Percentiles rank a stretch among this genome's conserved stretches.
Conservation (phyloP, 1,140 invertebrate species). For the Heliconius congener region DNA sequence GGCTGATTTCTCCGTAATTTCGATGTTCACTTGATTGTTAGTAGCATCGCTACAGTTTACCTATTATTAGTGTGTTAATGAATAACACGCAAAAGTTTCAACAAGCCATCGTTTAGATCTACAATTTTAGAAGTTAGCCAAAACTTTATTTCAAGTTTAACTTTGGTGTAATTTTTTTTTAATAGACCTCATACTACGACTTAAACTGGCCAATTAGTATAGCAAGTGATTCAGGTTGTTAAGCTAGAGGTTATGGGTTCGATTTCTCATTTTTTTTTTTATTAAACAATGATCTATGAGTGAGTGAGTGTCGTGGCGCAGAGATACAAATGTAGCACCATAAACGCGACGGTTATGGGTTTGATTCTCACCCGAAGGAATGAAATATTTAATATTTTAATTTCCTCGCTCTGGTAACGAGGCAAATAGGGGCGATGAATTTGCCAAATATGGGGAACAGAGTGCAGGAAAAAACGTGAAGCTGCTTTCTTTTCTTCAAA, state of each 20-base stretch:
- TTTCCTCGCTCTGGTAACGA: no score
- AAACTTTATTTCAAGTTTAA: constrained; percentile 4
- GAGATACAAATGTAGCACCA: no score
- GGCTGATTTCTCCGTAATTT: not conserved
- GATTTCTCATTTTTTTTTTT: not conserved
- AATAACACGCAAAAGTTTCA: not conserved
- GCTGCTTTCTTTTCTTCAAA: not conserved
- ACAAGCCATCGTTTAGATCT: constrained; percentile 12
- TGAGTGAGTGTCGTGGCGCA: no score
- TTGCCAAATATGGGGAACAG: no score
- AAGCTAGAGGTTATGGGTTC: not conserved
- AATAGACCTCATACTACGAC: not conserved
- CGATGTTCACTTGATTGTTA: not conserved
- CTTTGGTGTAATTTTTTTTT: not conserved
- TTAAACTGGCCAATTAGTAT: not conserved
- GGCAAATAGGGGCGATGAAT: no score
- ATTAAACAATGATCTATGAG: no score
- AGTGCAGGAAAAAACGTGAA: no score
- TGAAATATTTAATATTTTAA: no score
- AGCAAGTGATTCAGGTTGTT: not conserved
- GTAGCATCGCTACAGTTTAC: not conserved
- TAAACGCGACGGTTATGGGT: no score
- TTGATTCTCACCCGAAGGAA: no score
- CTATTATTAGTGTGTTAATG: not conserved
- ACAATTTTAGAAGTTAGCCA: not conserved